phyloP scores from a whole-genome alignment of 1,140 invertebrate genomes.

The Hestina assimilis region DNA sequence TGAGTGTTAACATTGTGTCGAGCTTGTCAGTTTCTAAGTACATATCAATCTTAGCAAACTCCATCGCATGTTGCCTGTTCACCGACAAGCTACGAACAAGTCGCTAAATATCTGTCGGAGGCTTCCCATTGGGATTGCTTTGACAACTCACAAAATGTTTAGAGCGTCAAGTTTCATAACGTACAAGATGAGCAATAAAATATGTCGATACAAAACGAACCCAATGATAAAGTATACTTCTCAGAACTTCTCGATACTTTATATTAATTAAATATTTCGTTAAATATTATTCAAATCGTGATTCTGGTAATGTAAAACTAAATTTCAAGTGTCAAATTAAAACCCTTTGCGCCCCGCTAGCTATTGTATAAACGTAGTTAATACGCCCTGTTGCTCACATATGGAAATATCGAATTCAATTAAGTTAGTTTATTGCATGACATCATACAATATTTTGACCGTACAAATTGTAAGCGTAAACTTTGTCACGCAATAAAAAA shows the following conservation, averaged over 20 bases:
- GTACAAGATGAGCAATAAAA: background rate
- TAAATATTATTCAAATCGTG: too few species aligned
- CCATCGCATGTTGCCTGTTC: conserved; percentile 18
- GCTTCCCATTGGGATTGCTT: conserved; percentile 22
- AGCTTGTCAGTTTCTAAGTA: conserved; percentile 16
- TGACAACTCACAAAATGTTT: conserved; percentile 18
- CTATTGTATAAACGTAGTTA: conserved; percentile 7
- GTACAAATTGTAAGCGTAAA: conserved; percentile 21
- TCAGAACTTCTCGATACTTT: background rate
- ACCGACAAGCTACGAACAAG: conserved; percentile 18
- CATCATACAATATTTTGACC: conserved; percentile 26
- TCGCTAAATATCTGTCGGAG: conserved; percentile 21
- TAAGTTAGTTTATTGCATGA: conserved; percentile 19
- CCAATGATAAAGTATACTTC: background rate
- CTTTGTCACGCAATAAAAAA: conserved; percentile 25
- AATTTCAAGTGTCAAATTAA: background rate
- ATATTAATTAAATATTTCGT: too few species aligned
- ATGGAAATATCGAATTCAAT: conserved; percentile 23
- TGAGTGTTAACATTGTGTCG: conserved; percentile 5
- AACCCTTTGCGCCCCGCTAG: background rate
- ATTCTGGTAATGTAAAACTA: background rate
- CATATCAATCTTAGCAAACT: conserved; percentile 30
- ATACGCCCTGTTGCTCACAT: conserved; percentile 3
- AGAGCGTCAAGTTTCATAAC: conserved; percentile 5
- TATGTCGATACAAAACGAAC: background rate